Base-by-base conservation (phyloP, 1,140 invertebrate genomes). In the Octopus bimaculoides region DNA sequence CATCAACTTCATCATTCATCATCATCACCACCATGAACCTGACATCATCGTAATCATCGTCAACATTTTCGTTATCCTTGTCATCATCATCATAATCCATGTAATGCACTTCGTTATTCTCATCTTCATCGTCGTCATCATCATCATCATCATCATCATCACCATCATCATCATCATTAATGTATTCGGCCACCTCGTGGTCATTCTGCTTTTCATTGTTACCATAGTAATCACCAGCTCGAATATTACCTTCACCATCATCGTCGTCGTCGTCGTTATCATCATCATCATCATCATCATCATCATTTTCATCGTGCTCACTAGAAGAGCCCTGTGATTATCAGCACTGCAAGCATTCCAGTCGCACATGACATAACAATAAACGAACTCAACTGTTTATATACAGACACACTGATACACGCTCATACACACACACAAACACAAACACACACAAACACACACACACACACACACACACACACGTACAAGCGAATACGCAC, bases 101-200 rank as follows among this genome's bases (percentile, higher is more conserved):
- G 61, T 79, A 3, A 79, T 4, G 3, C 77, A 20, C 4, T 77
- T 77, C 4, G 5, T 77, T 4, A 79, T 77, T 66, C n/a, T 80
- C 75, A 61, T 80, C 5, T n/a, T 80, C 5, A 78, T 78, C 75
- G 52, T 79, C 75, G 78, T 80, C 79, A 80, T 80, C 79, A 79
- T 79, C 5, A 80, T 79, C 75, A 78, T 79, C 75, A 78, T 77
- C 78, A 80, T 80, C 54, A 80, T 78, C 53, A 80, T 80, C 3
- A 80, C 54, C 75, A 80, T 78, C 79, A 78, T 20, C 61, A 26
- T 52, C 78, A 76, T 77, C 41, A 52, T 52, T 14, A 4, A 77
- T 4, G 77, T 79, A 6, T 78, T 5, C n/a, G 69, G 41, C 20
- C 7, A n/a, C 53, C 52, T 26, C 77, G n/a, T 74, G 5, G 17